Base-by-base conservation (phyloP, 2,888 invertebrate genomes). In the Scaptomyza caliginosa region DNA sequence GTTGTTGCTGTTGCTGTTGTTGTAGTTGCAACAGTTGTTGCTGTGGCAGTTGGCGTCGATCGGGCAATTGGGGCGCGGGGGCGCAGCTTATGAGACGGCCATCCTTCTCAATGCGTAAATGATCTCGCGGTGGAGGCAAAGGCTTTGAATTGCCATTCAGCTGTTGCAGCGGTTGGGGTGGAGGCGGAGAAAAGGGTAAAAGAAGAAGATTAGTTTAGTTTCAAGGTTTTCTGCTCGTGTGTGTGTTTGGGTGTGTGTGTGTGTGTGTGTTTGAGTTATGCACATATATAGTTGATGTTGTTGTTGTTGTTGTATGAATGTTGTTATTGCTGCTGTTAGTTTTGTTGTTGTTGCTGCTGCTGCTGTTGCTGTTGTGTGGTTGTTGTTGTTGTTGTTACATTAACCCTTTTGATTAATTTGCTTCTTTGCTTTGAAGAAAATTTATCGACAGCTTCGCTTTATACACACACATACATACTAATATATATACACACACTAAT, bases 61-160 rank as follows among this genome's bases (percentile, higher is more conserved):
- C 94, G 67, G 96, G 94, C 58, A 90, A 56, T 90, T 94, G 92
- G 71, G 96, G 94, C 68, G 94, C 94, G 16, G 94, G 94, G 63
- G 96, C 93, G 90, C 94, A 90, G 89, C 94, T 95, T 70, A 93
- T 93, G 67, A 93, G 90, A 34, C 94, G 92, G 3, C 93, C 93
- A 78, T 94, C 94, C 83, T 93, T 93, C 81, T 94, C 94, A 72
- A 93, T 93, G 67, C 93, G 92, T 70, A 94, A 90, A 85, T 94
- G 94, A 91, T 95, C 95, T 77, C 95, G 93, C 36, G 95, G 94
- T 39, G 94, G 93, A 49, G 91, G 92, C 63, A 92, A 89, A 30
- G 92, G 92, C 68, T 91, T 91, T 0, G 90, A 78, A 11, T 90
- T 91, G 50, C 92, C 91, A 83, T 91, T 91, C 26, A 91, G 80